Conservation (phyloP, 2,888 invertebrate species). For the Eulithis testata region DNA sequence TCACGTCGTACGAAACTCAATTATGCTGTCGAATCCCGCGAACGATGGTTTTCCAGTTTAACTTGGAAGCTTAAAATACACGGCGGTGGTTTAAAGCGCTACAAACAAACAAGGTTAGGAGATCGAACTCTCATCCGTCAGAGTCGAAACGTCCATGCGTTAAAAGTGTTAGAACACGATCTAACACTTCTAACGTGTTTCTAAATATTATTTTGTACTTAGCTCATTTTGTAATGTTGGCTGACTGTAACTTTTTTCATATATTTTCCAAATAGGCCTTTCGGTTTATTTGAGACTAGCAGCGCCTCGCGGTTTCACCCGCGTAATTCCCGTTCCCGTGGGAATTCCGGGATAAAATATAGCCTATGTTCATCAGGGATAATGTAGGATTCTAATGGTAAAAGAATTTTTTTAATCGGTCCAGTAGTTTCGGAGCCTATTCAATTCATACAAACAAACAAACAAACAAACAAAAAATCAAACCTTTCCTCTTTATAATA, state of each 20-base stretch:
- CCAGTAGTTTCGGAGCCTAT: no score
- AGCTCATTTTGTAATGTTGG: constrained; percentile 18
- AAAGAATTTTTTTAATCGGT: no score
- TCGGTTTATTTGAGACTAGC: constrained; percentile 17
- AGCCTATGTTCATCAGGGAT: no score
- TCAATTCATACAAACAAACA: no score
- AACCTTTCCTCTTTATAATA: no score
- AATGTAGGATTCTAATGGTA: no score
- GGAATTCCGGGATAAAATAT: no score
- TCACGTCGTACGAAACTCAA: constrained; percentile 48
- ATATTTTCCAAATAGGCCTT: constrained; percentile 12
- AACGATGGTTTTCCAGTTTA: constrained; percentile 30
- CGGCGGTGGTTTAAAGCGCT: constrained; percentile 6
- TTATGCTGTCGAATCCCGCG: constrained; percentile 50
- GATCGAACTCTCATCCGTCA: neutral
- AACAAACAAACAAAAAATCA: no score
- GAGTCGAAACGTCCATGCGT: neutral
- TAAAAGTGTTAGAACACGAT: no score
- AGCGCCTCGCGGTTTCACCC: no score
- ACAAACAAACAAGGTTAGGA: constrained; percentile 6
- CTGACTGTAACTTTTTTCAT: constrained; percentile 21
- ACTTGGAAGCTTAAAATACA: neutral
- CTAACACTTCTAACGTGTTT: neutral
- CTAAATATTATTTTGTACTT: constrained; percentile 12
- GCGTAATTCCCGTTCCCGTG: no score